Evolutionary conservation across 2,888 invertebrate genomes (phyloP).

Genomic region (Frankliniella fusca): DNA sequence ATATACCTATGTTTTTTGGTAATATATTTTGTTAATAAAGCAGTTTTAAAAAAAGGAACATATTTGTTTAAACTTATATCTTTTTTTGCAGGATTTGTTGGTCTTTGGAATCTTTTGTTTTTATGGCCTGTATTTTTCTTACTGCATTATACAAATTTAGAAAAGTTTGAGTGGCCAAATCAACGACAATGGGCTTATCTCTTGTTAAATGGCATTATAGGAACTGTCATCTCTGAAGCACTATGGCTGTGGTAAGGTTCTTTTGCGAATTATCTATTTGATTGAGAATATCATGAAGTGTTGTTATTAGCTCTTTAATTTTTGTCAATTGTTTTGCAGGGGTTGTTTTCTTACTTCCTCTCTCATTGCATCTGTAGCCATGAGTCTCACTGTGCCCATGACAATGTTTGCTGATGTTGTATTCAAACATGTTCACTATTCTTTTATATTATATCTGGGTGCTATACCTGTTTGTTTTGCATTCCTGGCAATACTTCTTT

Average conservation of each 20-base stretch:
- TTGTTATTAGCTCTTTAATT: no score
- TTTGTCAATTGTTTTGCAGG: slow-evolving; percentile 53
- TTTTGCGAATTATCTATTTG: not conserved
- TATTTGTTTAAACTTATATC: slow-evolving; percentile 17
- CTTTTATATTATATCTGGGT: slow-evolving; percentile 70
- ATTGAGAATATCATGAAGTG: no score
- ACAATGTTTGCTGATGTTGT: slow-evolving; percentile 80
- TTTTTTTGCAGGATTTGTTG: slow-evolving; percentile 74
- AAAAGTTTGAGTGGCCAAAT: slow-evolving; percentile 81
- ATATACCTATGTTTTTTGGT: slow-evolving; percentile 95
- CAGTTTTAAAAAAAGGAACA: not conserved
- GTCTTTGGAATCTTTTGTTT: slow-evolving; percentile 80
- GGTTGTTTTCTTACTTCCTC: slow-evolving; percentile 92
- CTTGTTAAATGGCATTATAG: slow-evolving; percentile 80
- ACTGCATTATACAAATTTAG: slow-evolving; percentile 75
- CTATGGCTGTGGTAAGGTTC: slow-evolving; percentile 78
- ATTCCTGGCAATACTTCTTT: slow-evolving; percentile 64
- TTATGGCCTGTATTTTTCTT: slow-evolving; percentile 88
- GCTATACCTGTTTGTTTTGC: slow-evolving; percentile 71
- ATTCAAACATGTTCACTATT: slow-evolving; percentile 63
- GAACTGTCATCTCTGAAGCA: slow-evolving; percentile 86
- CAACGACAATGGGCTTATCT: slow-evolving; percentile 74
- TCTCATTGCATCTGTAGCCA: slow-evolving; percentile 77
- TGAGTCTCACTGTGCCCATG: slow-evolving; percentile 84
- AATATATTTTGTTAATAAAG: slow-evolving; percentile 43